Conservation (phyloP, 2,888 invertebrate species). For the Phyto melanocephala region DNA sequence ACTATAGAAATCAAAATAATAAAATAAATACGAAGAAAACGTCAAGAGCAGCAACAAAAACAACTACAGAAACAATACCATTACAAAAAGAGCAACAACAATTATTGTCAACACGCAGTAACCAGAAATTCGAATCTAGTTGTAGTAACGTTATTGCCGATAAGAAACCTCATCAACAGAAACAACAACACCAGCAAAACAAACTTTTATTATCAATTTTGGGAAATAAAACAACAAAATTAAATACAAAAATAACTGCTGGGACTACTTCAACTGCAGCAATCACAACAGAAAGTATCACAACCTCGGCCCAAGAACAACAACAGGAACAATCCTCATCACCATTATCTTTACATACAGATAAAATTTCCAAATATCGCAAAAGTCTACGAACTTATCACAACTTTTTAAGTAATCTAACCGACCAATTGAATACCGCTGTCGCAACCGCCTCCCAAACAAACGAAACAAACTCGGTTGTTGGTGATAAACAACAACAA, state of each 20-base stretch:
- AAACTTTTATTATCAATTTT: slow-evolving; percentile 67
- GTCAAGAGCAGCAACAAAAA: slow-evolving; percentile 24
- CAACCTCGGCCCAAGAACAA: slow-evolving; percentile 22
- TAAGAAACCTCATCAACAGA: slow-evolving; percentile 63
- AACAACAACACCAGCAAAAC: slow-evolving; percentile 55
- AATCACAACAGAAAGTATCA: slow-evolving; percentile 23
- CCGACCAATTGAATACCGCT: slow-evolving; percentile 38
- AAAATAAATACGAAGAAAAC: slow-evolving; percentile 50
- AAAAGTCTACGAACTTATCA: slow-evolving; percentile 72
- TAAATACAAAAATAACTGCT: slow-evolving; percentile 62
- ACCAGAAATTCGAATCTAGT: slow-evolving; percentile 64
- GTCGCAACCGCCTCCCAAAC: slow-evolving; percentile 30
- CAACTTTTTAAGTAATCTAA: slow-evolving; percentile 57
- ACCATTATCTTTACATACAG: slow-evolving; percentile 54
- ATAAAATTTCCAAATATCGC: slow-evolving; percentile 71
- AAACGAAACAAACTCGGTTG: slow-evolving; percentile 53
- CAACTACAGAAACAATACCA: slow-evolving; percentile 25
- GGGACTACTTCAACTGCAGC: slow-evolving; percentile 50
- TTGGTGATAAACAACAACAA: slow-evolving; percentile 33
- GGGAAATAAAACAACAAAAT: slow-evolving; percentile 67
- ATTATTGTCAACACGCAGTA: slow-evolving; percentile 34
- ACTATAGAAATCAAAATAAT: slow-evolving; percentile 56
- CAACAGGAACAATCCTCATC: slow-evolving; percentile 28
- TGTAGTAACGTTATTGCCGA: slow-evolving; percentile 51
- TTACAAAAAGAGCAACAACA: slow-evolving; percentile 2